phyloP scores from a whole-genome alignment of 2,113 vertebrate genomes.

The Climacteris rufus region DNA sequence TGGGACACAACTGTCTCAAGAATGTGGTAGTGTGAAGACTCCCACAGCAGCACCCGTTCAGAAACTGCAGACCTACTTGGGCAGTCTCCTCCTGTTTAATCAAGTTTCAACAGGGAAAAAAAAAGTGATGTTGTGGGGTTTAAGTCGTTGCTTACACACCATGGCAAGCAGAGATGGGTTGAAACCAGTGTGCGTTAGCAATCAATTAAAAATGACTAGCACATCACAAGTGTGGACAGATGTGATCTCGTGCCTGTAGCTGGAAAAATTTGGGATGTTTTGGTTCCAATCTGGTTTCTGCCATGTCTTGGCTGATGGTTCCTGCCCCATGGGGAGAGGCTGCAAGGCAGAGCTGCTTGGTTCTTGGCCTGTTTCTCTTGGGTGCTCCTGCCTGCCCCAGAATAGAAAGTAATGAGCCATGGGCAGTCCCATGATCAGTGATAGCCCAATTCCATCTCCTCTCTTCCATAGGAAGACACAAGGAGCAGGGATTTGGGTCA shows the following conservation, averaged over 20 bases:
- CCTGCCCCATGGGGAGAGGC: neutral
- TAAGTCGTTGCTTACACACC: neutral
- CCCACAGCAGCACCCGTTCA: slow-evolving; percentile 4
- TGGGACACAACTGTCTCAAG: slow-evolving; percentile 30
- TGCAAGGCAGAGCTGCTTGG: neutral
- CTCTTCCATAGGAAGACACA: accelerated
- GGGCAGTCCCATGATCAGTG: neutral
- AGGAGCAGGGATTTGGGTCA: neutral
- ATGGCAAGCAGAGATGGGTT: neutral
- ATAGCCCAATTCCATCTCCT: neutral
- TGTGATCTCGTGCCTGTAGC: neutral
- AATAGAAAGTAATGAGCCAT: neutral
- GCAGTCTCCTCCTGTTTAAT: neutral
- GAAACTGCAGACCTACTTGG: neutral
- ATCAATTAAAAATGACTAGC: neutral
- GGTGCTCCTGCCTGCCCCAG: neutral
- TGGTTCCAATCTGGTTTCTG: neutral
- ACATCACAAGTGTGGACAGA: neutral
- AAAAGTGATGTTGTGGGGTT: neutral
- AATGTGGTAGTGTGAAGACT: slow-evolving; percentile 35
- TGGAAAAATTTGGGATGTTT: neutral
- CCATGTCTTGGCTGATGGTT: neutral
- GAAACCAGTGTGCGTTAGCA: neutral
- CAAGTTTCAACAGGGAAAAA: neutral
- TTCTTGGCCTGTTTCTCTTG: neutral